A percentile compares a stretch with the other conserved stretches of the same genome.
Evolutionary conservation across 2,888 invertebrate genomes (phyloP).

Genomic region (Aethes cnicana): DNA sequence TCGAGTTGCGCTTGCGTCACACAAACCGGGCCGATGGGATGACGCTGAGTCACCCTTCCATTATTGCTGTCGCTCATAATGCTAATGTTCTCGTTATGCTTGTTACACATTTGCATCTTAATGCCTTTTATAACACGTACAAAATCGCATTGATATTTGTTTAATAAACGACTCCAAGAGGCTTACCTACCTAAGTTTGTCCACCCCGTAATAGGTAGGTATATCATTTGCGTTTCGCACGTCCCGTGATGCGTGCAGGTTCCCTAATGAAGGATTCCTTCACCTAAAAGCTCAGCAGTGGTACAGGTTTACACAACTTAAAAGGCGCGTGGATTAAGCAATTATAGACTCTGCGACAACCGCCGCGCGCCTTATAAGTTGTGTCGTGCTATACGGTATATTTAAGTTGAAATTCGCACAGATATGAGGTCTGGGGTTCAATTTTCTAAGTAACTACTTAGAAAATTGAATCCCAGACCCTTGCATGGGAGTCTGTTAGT

Average conservation of each 20-base stretch:
- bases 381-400: too few relatives aligned
- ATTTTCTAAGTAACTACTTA: not conserved
- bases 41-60: slow-evolving; percentile 75
- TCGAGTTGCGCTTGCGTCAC: slow-evolving; percentile 64
- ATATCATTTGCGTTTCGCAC: too few relatives aligned
- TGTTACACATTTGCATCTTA: slow-evolving; percentile 78
- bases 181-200: too few relatives aligned
- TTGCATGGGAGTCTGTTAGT: too few relatives aligned
- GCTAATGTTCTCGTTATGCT: slow-evolving; percentile 77
- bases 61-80: slow-evolving; percentile 71
- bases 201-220: too few relatives aligned
- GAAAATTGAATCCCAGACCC: slow-evolving; percentile 38
- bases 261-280: too few relatives aligned
- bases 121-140: slow-evolving; percentile 61
- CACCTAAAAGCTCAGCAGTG: too few relatives aligned
- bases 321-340: too few relatives aligned
- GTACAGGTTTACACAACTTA: too few relatives aligned
- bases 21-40: slow-evolving; percentile 67
- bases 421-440: slow-evolving; percentile 38
- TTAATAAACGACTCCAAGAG: slow-evolving; percentile 30
- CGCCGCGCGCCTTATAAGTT: too few relatives aligned
- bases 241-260: too few relatives aligned
- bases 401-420: slow-evolving; percentile 35
- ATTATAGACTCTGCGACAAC: too few relatives aligned
- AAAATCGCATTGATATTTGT: slow-evolving; percentile 41